Evolutionary conservation across 1,140 invertebrate species (phyloP).

Genomic region (Papilio machaon): DNA sequence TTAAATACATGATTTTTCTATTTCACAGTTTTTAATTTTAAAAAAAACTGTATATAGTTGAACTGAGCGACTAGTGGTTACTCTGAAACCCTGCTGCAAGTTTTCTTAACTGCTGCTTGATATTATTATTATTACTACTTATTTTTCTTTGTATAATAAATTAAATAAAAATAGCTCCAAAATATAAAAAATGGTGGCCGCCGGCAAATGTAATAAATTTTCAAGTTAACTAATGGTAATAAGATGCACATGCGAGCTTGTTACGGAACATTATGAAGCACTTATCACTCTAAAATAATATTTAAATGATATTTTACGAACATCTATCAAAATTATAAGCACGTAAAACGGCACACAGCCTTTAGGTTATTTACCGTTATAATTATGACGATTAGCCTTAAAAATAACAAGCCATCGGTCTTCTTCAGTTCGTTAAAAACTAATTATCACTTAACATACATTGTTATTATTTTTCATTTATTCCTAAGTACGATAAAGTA

Average conservation of each 20-base stretch:
- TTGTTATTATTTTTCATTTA: not conserved
- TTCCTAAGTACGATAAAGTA: not conserved
- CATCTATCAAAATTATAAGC: conserved; percentile 49
- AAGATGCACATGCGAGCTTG: conserved; percentile 16
- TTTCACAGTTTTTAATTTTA: too few species aligned
- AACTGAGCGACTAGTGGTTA: too few species aligned
- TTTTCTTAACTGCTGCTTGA: too few species aligned
- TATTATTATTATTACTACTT: too few species aligned
- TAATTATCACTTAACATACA: not conserved
- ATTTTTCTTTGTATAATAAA: not conserved
- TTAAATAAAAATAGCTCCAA: not conserved
- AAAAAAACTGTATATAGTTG: too few species aligned
- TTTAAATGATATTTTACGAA: conserved; percentile 37
- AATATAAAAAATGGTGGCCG: not conserved
- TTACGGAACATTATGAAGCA: conserved; percentile 14
- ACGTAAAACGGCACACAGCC: conserved; percentile 39
- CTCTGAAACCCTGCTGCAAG: too few species aligned
- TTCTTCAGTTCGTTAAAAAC: conserved; percentile 1
- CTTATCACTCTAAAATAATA: not conserved
- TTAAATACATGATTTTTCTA: too few species aligned
- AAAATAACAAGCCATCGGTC: conserved; percentile 5
- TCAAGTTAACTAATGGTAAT: conserved; percentile 12
- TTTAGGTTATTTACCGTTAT: conserved; percentile 44
- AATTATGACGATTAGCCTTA: not conserved
- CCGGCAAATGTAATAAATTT: conserved; percentile 1